Base-by-base conservation (phyloP, 2,797 vertebrate species). In the Manis crassicaudata region DNA sequence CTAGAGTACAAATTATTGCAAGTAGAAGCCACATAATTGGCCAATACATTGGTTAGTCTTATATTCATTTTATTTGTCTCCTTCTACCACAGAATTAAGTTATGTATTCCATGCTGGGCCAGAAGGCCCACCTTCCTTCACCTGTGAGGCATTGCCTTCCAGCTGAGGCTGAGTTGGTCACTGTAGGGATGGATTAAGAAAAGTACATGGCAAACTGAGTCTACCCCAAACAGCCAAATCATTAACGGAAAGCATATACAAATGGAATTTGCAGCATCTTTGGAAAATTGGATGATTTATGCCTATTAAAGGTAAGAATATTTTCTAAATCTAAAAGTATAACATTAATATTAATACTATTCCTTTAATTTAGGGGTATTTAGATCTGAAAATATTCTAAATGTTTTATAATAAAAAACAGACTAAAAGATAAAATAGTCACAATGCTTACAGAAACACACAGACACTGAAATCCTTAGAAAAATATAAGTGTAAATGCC, bases 351-450 rank as follows among this genome's bases (percentile, higher is more conserved):
- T 96, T 88, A 97, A 97, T 83, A 75, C 16, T 10, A 46, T 11
- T 86, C 21, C 73, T 96, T 97, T 96, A 86, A 96, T 92, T 94
- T 96, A 94, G 96, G 73, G 50, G 72, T 88, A 17, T 77, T 96
- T 90, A 37, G 37, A 90, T 95, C 84, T 94, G 76, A 82, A 97
- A 97, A 97, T 96, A 97, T 90, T 50, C 76, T 94, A 88, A 94
- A 67, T 93, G 77, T 86, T 92, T 82, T 94, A 96, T 37, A 97
- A 97, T 94, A 96, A 97, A 98, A 97, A 97, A n/a, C 62, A 97
- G 89, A 97, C 96, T 96, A 97, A 95, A 96, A 95, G 68, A 82
- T 96, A 97, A 97, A 95, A 80, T 52, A 92, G 21, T 93, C 90
- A 92, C 73, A 95, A 97, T 90, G 95, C 91, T 95, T 93, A 91